Percentiles rank a stretch among this genome's conserved stretches.
Evolutionary conservation across 2,113 vertebrate species (phyloP).

Genomic region (Neodontobutis hainanensis): DNA sequence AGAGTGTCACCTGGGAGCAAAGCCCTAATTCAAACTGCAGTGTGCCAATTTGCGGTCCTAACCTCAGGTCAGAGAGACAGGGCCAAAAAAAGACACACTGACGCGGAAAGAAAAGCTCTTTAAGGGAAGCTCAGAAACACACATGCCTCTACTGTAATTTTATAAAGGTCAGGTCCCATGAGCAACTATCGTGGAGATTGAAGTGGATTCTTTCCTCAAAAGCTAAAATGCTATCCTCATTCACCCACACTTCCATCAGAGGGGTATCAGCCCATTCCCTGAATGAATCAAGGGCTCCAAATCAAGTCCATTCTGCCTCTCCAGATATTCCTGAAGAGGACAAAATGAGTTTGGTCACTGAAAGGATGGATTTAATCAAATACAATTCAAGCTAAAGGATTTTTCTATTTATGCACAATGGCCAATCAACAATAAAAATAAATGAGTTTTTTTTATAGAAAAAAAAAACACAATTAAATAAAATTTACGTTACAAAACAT

Average conservation of each 20-base stretch:
- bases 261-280: conserved; percentile 40
- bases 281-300: conserved; percentile 38
- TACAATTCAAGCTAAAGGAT: conserved; percentile 4
- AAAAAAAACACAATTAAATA: background rate
- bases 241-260: conserved; percentile 10
- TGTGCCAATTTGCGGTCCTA: conserved; percentile 66
- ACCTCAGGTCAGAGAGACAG: conserved; percentile 56
- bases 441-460: conserved; percentile 2
- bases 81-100: conserved; percentile 16
- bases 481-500: too few species aligned
- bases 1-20: conserved; percentile 52
- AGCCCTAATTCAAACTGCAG: conserved; percentile 50
- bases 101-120: background rate
- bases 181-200: conserved; percentile 48
- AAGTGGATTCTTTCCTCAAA: conserved; percentile 47
- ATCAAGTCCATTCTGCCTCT: background rate
- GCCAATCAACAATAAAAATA: conserved; percentile 3
- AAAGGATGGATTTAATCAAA: background rate
- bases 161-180: conserved; percentile 67
- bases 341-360: background rate
- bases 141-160: conserved; percentile 52
- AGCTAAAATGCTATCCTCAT: conserved; percentile 38
- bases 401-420: background rate
- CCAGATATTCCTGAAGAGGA: conserved; percentile 1
- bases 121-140: conserved; percentile 15